Base-by-base conservation (phyloP, 2,888 invertebrate genomes). In the Polyommatus iphigenia region DNA sequence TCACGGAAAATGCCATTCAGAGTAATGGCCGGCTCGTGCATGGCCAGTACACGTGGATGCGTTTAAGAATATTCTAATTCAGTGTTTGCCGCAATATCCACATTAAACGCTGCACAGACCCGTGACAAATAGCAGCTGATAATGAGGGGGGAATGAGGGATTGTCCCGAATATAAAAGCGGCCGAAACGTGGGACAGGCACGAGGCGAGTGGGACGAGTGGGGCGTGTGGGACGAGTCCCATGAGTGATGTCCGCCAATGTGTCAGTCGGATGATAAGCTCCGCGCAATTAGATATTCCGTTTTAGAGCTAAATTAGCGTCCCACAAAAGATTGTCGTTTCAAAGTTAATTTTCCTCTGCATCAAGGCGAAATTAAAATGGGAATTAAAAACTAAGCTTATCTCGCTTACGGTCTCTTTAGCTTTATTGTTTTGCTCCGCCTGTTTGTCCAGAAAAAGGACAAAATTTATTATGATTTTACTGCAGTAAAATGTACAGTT, bases 201-300 rank as follows among this genome's bases (percentile, higher is more conserved):
- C 67, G 67, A 59, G 59, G 59, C 5, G 20, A 10, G 54, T 54
- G 50, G 50, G 50, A 54, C 50, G 18, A 18, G 50, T 18, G 18
- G 67, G 67, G 15, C 67, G n/a, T 0, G 50, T 18, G 54, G 54
- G 54, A 54, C 50, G 50, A 50, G 50, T 32, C 67, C 67, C 67
- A 67, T 67, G 67, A 67, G 67, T 32, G 67, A 67, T 67, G 67
- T 67, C 67, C 29, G 67, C 67, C 67, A 18, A 67, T 67, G 67
- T 67, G 67, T 67, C 67, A 29, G 67, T 1, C 67, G 15, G 67
- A 67, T 15, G 67, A 67, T 67, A 67, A 67, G 67, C 67, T 24
- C 67, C 67, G 20, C 67, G 15, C 29, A 67, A 67, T 67, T 67
- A 67, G 29, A 29, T 67, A 67, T 29, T 67, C 67, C 67, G 67